Base-by-base conservation (phyloP, 2,113 vertebrate species). In the Chamaea fasciata region DNA sequence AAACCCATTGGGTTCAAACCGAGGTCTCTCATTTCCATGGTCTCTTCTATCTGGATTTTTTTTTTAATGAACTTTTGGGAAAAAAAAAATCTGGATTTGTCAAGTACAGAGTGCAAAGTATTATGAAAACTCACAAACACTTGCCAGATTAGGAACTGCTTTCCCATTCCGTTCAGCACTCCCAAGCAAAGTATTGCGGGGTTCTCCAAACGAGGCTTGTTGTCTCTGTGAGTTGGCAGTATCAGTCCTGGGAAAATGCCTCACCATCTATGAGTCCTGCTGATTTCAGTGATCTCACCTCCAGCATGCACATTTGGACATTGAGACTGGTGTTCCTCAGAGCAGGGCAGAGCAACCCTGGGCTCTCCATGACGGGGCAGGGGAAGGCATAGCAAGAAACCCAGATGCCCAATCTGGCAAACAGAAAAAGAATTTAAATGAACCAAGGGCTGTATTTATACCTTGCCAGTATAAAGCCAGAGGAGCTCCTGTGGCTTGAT, bases 181-280 rank as follows among this genome's bases (percentile, higher is more conserved):
- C 7, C 0, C 2, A 28, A 67, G n/a, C 33, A 31, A 13, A 24
- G 9, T 44, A 13, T 6, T 3, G 28, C 20, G 50, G 6, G 41
- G 22, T 78, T 81, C 74, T 90, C 35, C 74, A 50, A 50, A 57
- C 0, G 4, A 75, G 41, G 10, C 16, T 68, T 21, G 8, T 27
- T 69, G 59, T 17, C 7, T 62, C 53, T 46, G 24, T 21, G 27
- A 35, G 18, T 7, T 49, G 63, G 27, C 7, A 22, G 10, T 19
- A 27, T 15, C 26, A 24, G 47, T 70, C 42, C 49, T 1, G 0
- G 27, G 33, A 8, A 60, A 60, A 20, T 20, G 15, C 16, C 28
- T 73, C 33, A 2, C 24, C 0, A 0, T 42, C 57, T 30, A 5
- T 2, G 13, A 31, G 23, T 68, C 30, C 70, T 50, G 42, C n/a